Conservation (phyloP, 1,140 invertebrate genomes). For the Sycophila sp. region DNA sequence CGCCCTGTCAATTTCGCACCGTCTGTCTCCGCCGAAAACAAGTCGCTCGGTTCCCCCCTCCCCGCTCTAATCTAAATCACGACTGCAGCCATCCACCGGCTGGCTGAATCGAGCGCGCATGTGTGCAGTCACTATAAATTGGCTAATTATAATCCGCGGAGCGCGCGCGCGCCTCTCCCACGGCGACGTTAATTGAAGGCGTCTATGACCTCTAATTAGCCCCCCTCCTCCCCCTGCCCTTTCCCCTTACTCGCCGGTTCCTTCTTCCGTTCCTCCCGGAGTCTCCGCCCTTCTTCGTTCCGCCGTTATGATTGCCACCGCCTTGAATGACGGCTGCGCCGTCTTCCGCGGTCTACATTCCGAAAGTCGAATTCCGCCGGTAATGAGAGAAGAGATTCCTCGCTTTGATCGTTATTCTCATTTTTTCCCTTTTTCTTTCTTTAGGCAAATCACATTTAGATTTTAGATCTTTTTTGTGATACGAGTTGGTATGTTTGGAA, state of each 20-base stretch:
- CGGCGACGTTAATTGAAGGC: conserved; percentile 53
- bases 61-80: conserved; percentile 57
- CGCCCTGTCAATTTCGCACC: conserved; percentile 38
- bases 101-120: conserved; percentile 32
- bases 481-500: too few relatives aligned
- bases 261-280: too few relatives aligned
- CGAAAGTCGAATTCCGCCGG: too few relatives aligned
- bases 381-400: too few relatives aligned
- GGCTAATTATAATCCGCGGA: conserved; percentile 61
- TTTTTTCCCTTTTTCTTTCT: too few relatives aligned
- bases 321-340: too few relatives aligned
- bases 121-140: conserved; percentile 56
- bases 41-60: conserved; percentile 6
- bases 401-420: too few relatives aligned
- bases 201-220: conserved; percentile 55
- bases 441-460: too few relatives aligned
- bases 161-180: conserved; percentile 33
- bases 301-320: too few relatives aligned
- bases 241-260: not conserved
- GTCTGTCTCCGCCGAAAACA: conserved; percentile 11
- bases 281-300: too few relatives aligned
- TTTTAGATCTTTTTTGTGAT: too few relatives aligned
- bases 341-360: too few relatives aligned
- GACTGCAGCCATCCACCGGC: conserved; percentile 40
- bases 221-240: conserved; percentile 12